Evolutionary conservation across 2,797 vertebrate species (phyloP).

Genomic region (Pogonophryne albipinna): DNA sequence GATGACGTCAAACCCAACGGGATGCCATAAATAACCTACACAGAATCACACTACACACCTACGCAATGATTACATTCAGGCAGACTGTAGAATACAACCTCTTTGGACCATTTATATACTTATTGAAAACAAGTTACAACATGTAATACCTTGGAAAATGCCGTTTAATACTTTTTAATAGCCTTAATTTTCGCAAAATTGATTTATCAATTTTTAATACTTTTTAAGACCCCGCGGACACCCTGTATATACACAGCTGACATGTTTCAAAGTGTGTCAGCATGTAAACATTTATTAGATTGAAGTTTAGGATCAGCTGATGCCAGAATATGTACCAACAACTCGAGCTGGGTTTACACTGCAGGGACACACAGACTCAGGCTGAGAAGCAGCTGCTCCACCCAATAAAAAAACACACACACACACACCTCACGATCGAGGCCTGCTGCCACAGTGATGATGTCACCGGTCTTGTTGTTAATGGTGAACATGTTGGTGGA

Average conservation of each 20-base stretch:
- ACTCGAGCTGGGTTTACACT: conserved; percentile 31
- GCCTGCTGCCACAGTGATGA: conserved; percentile 97
- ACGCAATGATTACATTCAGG: too few species aligned
- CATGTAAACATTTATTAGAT: background rate
- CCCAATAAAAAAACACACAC: conserved; percentile 36
- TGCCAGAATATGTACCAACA: conserved; percentile 12
- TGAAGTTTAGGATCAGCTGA: conserved; percentile 5
- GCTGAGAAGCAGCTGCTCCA: conserved; percentile 44
- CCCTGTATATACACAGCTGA: background rate
- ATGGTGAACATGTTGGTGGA: conserved; percentile 98
- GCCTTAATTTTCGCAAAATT: too few species aligned
- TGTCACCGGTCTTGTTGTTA: conserved; percentile 97
- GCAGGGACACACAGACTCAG: conserved; percentile 28
- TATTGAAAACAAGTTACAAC: too few species aligned
- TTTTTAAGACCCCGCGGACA: too few species aligned
- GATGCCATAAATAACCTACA: too few species aligned
- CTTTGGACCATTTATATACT: too few species aligned
- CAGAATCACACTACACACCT: too few species aligned
- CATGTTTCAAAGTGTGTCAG: background rate
- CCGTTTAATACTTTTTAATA: too few species aligned
- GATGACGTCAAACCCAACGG: too few species aligned
- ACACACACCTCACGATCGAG: conserved; percentile 96
- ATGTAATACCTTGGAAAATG: too few species aligned
- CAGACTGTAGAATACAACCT: too few species aligned
- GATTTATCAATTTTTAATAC: too few species aligned